Percentiles rank a stretch among this genome's conserved stretches.
phyloP scores from a whole-genome alignment of 2,888 invertebrate species.

The Pheosia tremula region DNA sequence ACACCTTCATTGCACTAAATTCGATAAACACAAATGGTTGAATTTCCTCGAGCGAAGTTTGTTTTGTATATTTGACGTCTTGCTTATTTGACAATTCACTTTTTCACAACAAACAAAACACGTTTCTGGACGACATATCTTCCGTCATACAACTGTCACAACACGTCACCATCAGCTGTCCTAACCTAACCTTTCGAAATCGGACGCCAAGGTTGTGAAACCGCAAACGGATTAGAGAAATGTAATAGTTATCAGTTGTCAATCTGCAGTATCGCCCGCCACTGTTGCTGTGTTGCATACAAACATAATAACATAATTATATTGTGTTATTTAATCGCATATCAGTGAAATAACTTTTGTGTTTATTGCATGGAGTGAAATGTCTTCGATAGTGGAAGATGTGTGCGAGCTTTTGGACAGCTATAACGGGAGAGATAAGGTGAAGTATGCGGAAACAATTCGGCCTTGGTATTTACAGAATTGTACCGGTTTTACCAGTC shows the following conservation, averaged over 20 bases:
- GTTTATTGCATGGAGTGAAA: conserved; percentile 36
- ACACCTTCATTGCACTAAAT: conserved; percentile 58
- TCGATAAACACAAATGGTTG: conserved; percentile 34
- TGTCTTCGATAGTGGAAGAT: conserved; percentile 78
- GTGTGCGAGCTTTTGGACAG: conserved; percentile 90
- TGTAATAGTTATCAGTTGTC: conserved; percentile 63
- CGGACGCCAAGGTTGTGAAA: conserved; percentile 53
- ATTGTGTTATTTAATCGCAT: conserved; percentile 3
- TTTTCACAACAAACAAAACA: background rate
- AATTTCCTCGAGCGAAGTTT: background rate
- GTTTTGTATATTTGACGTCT: background rate
- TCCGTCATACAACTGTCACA: conserved; percentile 19
- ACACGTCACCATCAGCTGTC: conserved; percentile 68
- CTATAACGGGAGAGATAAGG: conserved; percentile 95
- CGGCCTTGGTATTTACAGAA: conserved; percentile 55
- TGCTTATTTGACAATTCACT: background rate
- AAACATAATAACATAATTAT: conserved; percentile 5
- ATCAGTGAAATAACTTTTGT: background rate
- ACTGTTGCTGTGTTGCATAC: conserved; percentile 17
- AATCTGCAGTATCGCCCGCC: conserved; percentile 51
- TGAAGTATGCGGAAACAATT: conserved; percentile 72
- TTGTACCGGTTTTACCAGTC: conserved; percentile 47
- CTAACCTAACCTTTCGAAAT: conserved; percentile 53
- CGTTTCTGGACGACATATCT: background rate
- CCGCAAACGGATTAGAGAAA: conserved; percentile 59